A percentile compares a stretch with the other conserved stretches of the same genome.
Conservation (phyloP, 2,888 invertebrate genomes). For the Argyra leucocephala region DNA sequence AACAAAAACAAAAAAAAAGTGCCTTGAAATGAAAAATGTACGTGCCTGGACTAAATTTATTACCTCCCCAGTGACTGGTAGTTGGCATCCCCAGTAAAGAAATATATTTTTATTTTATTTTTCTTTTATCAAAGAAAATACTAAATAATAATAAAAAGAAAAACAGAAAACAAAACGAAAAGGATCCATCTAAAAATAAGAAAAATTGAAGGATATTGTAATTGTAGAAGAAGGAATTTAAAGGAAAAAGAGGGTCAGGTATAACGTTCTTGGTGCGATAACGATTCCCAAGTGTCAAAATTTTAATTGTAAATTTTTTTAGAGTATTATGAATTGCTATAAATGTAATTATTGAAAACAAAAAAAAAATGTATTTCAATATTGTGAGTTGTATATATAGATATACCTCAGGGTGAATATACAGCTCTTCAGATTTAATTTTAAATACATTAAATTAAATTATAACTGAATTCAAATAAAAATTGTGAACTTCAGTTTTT, state of each 20-base stretch:
- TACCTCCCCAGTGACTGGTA: constrained; percentile 22
- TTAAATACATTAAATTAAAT: no score
- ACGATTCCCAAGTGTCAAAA: background rate
- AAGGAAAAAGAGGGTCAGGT: no score
- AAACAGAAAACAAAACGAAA: background rate
- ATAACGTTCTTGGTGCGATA: background rate
- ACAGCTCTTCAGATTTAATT: no score
- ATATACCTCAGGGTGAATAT: no score
- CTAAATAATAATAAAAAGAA: background rate
- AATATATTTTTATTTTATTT: background rate
- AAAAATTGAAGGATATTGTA: background rate
- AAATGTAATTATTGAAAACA: no score
- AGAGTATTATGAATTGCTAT: no score
- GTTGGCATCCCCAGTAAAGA: background rate
- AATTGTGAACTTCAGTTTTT: no score
- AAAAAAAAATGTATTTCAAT: no score
- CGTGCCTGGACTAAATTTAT: constrained; percentile 43
- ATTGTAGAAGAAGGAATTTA: background rate
- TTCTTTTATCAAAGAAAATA: background rate
- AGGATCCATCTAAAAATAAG: background rate
- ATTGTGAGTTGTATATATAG: no score
- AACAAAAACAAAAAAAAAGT: background rate
- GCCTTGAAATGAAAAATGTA: constrained; percentile 22
- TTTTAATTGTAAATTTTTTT: no score
- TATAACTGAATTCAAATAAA: no score